phyloP scores from a whole-genome alignment of 1,140 invertebrate genomes.

The Neodiprion virginianus region DNA sequence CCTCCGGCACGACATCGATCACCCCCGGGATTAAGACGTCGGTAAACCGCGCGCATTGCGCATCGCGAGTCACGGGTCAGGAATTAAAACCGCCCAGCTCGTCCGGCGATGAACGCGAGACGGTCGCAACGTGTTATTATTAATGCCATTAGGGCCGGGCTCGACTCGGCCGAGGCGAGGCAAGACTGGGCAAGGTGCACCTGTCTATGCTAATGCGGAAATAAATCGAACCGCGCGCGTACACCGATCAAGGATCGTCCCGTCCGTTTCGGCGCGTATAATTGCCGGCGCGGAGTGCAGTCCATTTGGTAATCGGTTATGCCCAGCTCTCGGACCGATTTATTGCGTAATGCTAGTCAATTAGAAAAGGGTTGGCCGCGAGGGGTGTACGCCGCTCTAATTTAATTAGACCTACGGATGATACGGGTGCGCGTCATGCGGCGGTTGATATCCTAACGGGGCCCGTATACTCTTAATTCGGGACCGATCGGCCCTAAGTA shows the following conservation, averaged over 20 bases:
- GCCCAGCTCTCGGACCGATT: background rate
- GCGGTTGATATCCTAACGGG: too few relatives aligned
- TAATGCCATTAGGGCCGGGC: background rate
- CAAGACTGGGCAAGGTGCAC: background rate
- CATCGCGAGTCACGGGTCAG: background rate
- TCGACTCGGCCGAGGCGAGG: too few relatives aligned
- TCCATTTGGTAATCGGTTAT: slow-evolving; percentile 5
- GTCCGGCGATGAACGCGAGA: background rate
- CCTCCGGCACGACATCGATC: background rate
- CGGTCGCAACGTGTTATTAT: background rate
- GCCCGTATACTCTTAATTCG: too few relatives aligned
- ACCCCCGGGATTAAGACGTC: background rate
- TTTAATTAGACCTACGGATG: background rate
- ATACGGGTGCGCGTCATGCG: too few relatives aligned
- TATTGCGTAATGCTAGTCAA: background rate
- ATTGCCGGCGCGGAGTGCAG: background rate
- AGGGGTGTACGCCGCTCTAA: background rate
- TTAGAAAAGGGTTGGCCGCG: background rate
- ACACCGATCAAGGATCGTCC: background rate
- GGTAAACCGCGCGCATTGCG: background rate
- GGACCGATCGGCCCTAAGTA: too few relatives aligned
- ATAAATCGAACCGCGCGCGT: background rate
- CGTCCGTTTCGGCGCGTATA: background rate
- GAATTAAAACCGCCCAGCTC: background rate
- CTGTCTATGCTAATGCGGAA: slow-evolving; percentile 7